These are phyloP conservation scores for Zaprionus vittiger DNA, from an alignment of 1,140 invertebrate genomes.

Conservation along the genomic window DNA sequence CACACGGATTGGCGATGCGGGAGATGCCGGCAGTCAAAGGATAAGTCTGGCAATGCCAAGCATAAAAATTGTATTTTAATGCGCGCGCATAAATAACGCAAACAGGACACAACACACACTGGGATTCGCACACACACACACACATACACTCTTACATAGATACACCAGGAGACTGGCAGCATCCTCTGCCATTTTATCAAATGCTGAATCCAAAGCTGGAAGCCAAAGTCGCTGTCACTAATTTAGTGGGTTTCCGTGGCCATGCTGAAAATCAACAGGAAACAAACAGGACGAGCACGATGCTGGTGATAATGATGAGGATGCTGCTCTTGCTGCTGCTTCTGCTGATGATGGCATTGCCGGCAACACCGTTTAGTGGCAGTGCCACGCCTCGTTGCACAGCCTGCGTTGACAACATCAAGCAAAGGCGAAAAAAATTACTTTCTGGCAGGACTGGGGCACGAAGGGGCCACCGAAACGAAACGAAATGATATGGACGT, in stretches of 20 bases:
- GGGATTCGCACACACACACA: constrained; percentile 31
- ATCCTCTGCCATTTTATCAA: constrained; percentile 70
- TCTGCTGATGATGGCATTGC: constrained; percentile 30
- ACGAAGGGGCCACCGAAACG: constrained; percentile 33
- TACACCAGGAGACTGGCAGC: constrained; percentile 30
- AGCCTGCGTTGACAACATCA: constrained; percentile 69
- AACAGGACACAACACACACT: constrained; percentile 64
- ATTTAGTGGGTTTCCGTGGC: constrained; percentile 66
- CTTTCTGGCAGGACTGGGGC: not conserved
- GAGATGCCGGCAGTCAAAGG: constrained; percentile 67
- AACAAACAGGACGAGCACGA: constrained; percentile 61
- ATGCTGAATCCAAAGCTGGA: constrained; percentile 54
- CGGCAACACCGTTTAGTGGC: constrained; percentile 51
- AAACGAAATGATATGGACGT: constrained; percentile 31
- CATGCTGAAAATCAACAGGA: constrained; percentile 80
- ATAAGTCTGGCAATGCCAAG: constrained; percentile 76
- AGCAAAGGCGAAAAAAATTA: constrained; percentile 8
- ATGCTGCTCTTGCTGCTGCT: constrained; percentile 16
- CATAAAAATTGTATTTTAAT: constrained; percentile 84
- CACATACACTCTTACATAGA: constrained; percentile 1
- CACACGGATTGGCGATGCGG: constrained; percentile 34
- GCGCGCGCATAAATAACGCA: constrained; percentile 78
- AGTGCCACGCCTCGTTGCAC: constrained; percentile 60
- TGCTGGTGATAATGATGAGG: constrained; percentile 24
- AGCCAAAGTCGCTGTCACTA: constrained; percentile 70